phyloP scores from a whole-genome alignment of 2,113 vertebrate species.

The Callipepla californica region DNA sequence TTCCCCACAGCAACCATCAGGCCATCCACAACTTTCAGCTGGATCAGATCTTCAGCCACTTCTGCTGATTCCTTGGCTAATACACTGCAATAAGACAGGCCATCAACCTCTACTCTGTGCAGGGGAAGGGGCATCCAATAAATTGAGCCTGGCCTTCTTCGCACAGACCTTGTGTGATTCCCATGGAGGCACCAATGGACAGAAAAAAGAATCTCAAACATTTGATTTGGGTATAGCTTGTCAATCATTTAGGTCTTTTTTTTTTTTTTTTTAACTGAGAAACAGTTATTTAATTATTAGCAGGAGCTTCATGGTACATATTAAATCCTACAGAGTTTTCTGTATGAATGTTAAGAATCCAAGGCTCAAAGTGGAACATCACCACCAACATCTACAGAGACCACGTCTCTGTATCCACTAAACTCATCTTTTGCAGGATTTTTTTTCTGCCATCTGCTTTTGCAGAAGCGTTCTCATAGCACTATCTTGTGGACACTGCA shows the following conservation, averaged over 20 bases:
- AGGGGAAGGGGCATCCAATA: not conserved
- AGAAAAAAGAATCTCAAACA: not conserved
- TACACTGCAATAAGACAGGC: slow-evolving; percentile 65
- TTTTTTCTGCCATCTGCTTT: not conserved
- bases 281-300: not conserved
- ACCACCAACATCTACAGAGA: not conserved
- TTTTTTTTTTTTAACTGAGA: not conserved
- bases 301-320: not conserved
- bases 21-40: slow-evolving; percentile 78
- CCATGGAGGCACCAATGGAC: not conserved
- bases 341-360: not conserved
- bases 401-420: not conserved
- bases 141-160: not conserved
- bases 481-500: slow-evolving; percentile 47
- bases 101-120: not conserved
- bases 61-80: slow-evolving; percentile 74
- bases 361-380: not conserved
- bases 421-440: not conserved
- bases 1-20: slow-evolving; percentile 85
- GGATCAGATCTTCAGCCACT: slow-evolving; percentile 81
- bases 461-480: not conserved
- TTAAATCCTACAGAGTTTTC: not conserved
- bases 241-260: not conserved
- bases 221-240: not conserved
- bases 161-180: not conserved